Evolutionary conservation across 2,113 vertebrate genomes (phyloP), one percentile per base, ranked within the genome.

Genomic region (Polyodon spathula): DNA sequence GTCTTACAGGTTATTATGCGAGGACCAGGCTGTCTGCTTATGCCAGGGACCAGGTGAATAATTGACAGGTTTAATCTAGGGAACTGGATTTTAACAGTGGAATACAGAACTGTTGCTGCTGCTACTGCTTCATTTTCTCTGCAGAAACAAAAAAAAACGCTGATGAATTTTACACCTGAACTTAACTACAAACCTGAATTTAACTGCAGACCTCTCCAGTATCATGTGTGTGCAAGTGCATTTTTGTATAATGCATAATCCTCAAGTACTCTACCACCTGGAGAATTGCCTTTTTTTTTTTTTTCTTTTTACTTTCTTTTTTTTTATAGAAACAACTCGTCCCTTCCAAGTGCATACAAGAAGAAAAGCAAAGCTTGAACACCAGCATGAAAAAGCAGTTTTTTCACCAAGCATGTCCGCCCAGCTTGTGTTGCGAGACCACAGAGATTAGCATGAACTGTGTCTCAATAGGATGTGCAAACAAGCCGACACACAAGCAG

Each of bases 301-400:
- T n/a, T n/a, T 67, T 67, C 67, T 76, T 10, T 50, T 50, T 50
- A 76, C 54, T 41, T 27, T 61, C 66, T 64, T 51, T 75, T 66
- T 76, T 76, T 80, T 83, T 74, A 72, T 74, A 74, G 66, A 65
- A 61, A 64, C 38, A 61, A 69, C 39, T 52, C 66, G n/a, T n/a
- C 66, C 40, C 53, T 14, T 39, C 17, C 15, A 57, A 51, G 60
- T 46, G 41, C 38, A 37, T 14, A 48, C 55, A 56, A 58, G 56
- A 60, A 59, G 70, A 65, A 69, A 55, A 73, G 66, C 68, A 71
- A 53, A 68, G 66, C 66, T 68, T 65, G 61, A 84, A 81, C 84
- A 88, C 86, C 85, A 88, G 86, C 86, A 87, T 85, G 81, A 87
- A 78, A 75, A 63, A 5, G 46, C 43, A 52, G 38, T 15, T 56